These are phyloP conservation scores for Venusia cambrica DNA, from an alignment of 2,888 invertebrate genomes.

Conservation along the genomic window DNA sequence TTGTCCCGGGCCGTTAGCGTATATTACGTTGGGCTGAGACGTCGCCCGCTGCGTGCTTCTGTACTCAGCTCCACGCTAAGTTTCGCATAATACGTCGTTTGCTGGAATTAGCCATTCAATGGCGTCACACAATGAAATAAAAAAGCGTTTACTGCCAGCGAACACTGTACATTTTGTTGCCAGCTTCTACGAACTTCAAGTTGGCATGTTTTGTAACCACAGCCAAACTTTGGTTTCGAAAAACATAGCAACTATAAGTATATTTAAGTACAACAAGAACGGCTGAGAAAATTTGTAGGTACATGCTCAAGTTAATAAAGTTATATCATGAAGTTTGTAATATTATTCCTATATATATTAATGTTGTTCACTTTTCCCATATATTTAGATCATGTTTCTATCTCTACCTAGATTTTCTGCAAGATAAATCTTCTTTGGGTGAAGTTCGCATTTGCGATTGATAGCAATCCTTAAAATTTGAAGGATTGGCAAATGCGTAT, in stretches of 20 bases:
- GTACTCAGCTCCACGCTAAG: constrained; percentile 54
- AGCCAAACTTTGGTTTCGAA: constrained; percentile 50
- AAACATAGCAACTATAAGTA: constrained; percentile 4
- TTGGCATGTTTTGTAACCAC: constrained; percentile 38
- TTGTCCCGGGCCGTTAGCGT: constrained; percentile 78
- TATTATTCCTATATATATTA: no score
- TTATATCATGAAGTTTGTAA: no score
- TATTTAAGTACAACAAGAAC: constrained; percentile 1
- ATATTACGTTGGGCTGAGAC: constrained; percentile 70
- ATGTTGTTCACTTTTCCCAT: no score
- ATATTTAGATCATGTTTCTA: no score
- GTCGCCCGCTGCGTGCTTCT: constrained; percentile 65
- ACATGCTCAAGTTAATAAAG: no score
- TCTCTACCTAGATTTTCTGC: no score
- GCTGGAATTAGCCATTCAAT: constrained; percentile 39
- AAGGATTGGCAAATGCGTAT: no score
- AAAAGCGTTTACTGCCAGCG: constrained; percentile 28
- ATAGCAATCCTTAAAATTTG: no score
- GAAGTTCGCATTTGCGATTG: no score
- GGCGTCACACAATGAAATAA: constrained; percentile 13
- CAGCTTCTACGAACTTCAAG: constrained; percentile 30
- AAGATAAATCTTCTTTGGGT: no score
- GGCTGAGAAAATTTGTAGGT: constrained; percentile 4
- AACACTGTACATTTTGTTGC: constrained; percentile 11
- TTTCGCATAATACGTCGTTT: constrained; percentile 48